Evolutionary conservation across 2,113 vertebrate species (phyloP), one percentile per base, ranked within the genome.

Genomic region (Herpetotheres cachinnans): DNA sequence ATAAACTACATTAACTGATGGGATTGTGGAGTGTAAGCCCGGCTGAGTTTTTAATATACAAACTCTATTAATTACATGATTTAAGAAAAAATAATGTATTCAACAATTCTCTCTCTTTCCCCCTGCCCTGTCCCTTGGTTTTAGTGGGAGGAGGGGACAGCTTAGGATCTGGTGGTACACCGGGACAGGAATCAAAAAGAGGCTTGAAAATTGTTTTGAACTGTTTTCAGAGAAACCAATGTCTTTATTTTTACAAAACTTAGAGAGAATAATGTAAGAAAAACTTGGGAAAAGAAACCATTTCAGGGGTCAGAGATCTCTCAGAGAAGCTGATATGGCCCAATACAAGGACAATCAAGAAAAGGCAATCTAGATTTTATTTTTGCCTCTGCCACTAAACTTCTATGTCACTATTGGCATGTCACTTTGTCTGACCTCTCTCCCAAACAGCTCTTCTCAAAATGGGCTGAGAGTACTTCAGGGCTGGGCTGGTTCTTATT

Each of bases 1-100:
- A 94, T 92, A 95, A 90, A 96, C 44, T 81, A 44, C 70, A 65
- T 86, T 82, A 84, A 72, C 69, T 63, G 61, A 82, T 74, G 86
- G 54, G 34, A 46, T 30, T 71, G 46, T 76, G 56, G 58, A 84
- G 29, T 40, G 30, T 3, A 72, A 87, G 18, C 34, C 55, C 85
- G 77, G 32, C 54, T 82, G 62, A 65, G 18, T 27, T 87, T 82
- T 85, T 80, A 52, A 66, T 38, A 56, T 5, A 32, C 17, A 94
- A 79, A 70, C 10, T n/a, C 30, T 61, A 67, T 69, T 69, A 46
- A 91, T 54, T 42, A 16, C 5, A 27, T 2, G 9, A n/a, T 90
- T 82, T 83, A 74, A 66, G 69, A 49, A 85, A 71, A 87, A 93
- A 69, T 16, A 27, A 36, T 59, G 3, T 24, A 50, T 59, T 71